Conservation (phyloP, 2,113 vertebrate genomes). For the Seriola rivoliana region DNA sequence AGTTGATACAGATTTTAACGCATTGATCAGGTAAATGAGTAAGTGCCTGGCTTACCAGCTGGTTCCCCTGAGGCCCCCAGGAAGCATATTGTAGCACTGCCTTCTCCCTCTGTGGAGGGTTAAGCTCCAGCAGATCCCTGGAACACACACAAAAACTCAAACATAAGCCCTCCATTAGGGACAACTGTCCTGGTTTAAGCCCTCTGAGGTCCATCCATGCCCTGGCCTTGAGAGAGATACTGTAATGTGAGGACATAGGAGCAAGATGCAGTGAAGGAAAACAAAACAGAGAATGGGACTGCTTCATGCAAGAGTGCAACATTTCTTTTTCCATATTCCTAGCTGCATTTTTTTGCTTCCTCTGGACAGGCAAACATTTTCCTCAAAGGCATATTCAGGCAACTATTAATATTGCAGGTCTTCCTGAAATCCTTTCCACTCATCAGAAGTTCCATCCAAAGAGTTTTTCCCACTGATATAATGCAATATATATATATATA, state of each 20-base stretch:
- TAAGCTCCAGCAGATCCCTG: slow-evolving; percentile 83
- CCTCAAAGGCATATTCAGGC: slow-evolving; percentile 65
- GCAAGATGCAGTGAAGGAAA: slow-evolving; percentile 78
- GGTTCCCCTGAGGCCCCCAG: slow-evolving; percentile 87
- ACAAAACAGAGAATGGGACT: slow-evolving; percentile 61
- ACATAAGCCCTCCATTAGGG: slow-evolving; percentile 42
- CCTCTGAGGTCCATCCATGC: slow-evolving; percentile 63
- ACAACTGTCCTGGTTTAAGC: slow-evolving; percentile 30
- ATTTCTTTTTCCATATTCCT: slow-evolving; percentile 31
- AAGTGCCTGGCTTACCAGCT: slow-evolving; percentile 81
- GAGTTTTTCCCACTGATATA: slow-evolving; percentile 28
- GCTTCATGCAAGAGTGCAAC: slow-evolving; percentile 78
- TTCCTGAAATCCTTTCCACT: slow-evolving; percentile 45
- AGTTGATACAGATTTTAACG: slow-evolving; percentile 1
- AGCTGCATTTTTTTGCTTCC: slow-evolving; percentile 7
- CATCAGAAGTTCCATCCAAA: slow-evolving; percentile 36
- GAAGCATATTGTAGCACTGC: slow-evolving; percentile 81
- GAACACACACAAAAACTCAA: slow-evolving; percentile 72
- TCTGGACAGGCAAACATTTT: slow-evolving; percentile 65
- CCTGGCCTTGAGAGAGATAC: slow-evolving; percentile 49
- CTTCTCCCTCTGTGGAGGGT: slow-evolving; percentile 69
- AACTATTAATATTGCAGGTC: slow-evolving; percentile 41
- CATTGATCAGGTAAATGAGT: slow-evolving; percentile 12
- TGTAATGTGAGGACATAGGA: slow-evolving; percentile 51
- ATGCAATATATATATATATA: slow-evolving; percentile 24